Percentiles rank a stretch among this genome's conserved stretches.
phyloP scores from a whole-genome alignment of 2,113 vertebrate species.

The Siniperca knerii region DNA sequence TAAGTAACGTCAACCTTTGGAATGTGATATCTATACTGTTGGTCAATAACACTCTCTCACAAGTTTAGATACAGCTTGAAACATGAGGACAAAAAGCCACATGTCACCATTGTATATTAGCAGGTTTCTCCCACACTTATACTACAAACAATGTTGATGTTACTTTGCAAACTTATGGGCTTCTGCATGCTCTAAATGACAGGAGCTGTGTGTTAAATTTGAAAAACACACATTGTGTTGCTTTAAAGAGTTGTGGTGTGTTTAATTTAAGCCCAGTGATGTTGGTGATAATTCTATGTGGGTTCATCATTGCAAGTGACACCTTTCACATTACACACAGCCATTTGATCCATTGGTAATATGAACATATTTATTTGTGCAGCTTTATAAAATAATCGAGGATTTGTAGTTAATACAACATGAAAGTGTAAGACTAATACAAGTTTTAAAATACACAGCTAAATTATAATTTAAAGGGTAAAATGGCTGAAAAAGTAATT shows the following conservation, averaged over 20 bases:
- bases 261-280: neutral
- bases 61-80: constrained; percentile 17
- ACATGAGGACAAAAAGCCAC: neutral
- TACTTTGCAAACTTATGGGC: neutral
- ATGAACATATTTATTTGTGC: too few relatives aligned
- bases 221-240: neutral
- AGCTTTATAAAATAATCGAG: neutral
- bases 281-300: too few relatives aligned
- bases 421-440: neutral
- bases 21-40: constrained; percentile 15
- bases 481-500: neutral
- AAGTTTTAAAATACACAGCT: neutral
- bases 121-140: neutral
- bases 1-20: constrained; percentile 6
- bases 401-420: neutral
- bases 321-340: too few relatives aligned
- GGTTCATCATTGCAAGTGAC: too few relatives aligned
- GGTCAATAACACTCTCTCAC: neutral
- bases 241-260: neutral
- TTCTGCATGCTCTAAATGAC: neutral
- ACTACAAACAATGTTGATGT: neutral
- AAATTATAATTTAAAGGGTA: neutral
- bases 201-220: neutral
- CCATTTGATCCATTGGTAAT: too few relatives aligned
- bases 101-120: neutral